Base-by-base conservation (phyloP, 2,113 vertebrate genomes). In the Muntiacus reevesi region DNA sequence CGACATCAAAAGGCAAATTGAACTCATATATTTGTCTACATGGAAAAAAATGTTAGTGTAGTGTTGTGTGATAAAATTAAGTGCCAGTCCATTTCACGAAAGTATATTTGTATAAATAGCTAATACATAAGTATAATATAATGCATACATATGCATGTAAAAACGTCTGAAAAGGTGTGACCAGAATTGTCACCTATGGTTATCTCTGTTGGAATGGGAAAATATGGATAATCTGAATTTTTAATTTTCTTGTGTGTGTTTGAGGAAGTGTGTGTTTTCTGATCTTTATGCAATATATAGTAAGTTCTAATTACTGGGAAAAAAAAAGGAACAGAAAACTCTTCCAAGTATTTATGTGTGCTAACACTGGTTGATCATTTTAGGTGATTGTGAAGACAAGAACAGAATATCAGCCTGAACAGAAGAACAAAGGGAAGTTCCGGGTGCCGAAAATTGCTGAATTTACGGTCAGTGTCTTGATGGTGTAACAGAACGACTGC, bases 361-460 rank as follows among this genome's bases (percentile, higher is more conserved):
- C 95, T 97, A 55, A 64, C 94, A 1, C 97, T 96, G 21, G 6
- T 19, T 43, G 6, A 60, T 25, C 81, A 33, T 98, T 98, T 14
- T 98, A 99, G 99, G 99, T 99, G 98, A 99, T 99, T 98, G 99
- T 99, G 99, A 99, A 99, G 98, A 99, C 99, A 97, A 99, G 99
- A 97, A 99, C 99, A 82, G 99, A 99, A 67, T 99, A 99, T 98
- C 99, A 99, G 98, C 99, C 99, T 40, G 99, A 99, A 98, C 99
- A 99, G 99, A 99, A 99, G 99, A 99, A 99, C 99, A 99, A 99
- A 98, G 99, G 99, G 95, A 99, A 99, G 99, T 99, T 99, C 99
- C 99, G 99, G 98, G 99, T 99, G 96, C 99, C 99, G 52, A 99
- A 99, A 99, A 99, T 99, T 96, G 99, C 99, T 84, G 99, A 99